Base-by-base conservation (phyloP, 2,888 invertebrate genomes). In the Himalopsyche anomala region DNA sequence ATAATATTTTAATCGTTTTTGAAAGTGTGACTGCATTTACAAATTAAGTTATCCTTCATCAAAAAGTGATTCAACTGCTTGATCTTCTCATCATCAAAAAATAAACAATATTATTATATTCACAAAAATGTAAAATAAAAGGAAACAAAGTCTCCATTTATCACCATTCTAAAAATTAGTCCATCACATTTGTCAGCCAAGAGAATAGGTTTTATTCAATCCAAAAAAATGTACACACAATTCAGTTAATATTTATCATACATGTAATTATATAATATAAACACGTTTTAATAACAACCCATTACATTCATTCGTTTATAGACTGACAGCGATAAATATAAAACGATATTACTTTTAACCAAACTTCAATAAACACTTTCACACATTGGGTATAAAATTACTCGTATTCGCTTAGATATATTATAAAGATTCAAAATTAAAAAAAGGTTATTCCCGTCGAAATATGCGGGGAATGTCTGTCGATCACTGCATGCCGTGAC, bases 181-280 rank as follows among this genome's bases (percentile, higher is more conserved):
- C 74, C 74, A 74, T 74, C 74, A 74, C 74, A 74, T 74, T 74
- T 74, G 19, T 74, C 74, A 74, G 74, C 74, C 74, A 74, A 74
- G 74, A 74, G 38, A 74, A 74, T 36, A 74, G 74, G 36, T 74
- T 36, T 28, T 36, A 36, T 74, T 74, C 36, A 11, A 12, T 36
- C 19, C 15, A 38, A 74, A 74, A 38, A 38, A 74, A 74, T 74
- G 36, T 74, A 74, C 19, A 38, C 36, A 12, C 38, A 74, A 38
- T 74, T 74, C 51, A 51, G 12, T 45, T 45, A 45, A 45, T 45
- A 11, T 36, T 69, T 9, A 19, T 36, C 38, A 74, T 74, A 12
- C 38, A 74, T 74, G 3, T 38, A 74, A 5, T 36, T 74, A 51
- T 19, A 62, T 56, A 6, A 17, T 62, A 62, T 28, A 12, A 74